Evolutionary conservation across 2,113 vertebrate species (phyloP).

Genomic region (Mus pahari): DNA sequence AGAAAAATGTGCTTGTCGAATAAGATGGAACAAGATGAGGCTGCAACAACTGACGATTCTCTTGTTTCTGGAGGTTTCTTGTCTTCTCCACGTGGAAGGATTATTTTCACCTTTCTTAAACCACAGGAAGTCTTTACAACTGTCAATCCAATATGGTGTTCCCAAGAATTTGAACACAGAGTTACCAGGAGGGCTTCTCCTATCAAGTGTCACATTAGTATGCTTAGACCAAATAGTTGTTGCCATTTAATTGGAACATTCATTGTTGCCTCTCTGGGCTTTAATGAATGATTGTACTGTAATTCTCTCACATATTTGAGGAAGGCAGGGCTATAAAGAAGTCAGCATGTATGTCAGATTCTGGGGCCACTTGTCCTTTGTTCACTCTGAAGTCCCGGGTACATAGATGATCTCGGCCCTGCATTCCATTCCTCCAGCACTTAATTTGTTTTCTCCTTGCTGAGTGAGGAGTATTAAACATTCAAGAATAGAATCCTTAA

Average conservation of each 20-base stretch:
- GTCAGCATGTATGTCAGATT: neutral
- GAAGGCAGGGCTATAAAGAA: neutral
- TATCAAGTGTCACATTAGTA: neutral
- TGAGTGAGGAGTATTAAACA: too few relatives aligned
- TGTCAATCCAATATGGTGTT: neutral
- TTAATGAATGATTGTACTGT: constrained; percentile 27
- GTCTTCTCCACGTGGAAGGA: neutral
- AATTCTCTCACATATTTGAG: neutral
- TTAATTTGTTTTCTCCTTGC: neutral
- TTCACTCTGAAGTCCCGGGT: neutral
- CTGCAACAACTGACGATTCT: neutral
- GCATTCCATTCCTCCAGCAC: neutral
- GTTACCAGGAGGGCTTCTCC: neutral
- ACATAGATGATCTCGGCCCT: neutral
- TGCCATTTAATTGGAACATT: neutral
- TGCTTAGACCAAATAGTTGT: neutral
- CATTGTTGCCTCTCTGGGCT: neutral
- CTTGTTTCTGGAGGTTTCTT: neutral
- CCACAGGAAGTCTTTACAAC: neutral
- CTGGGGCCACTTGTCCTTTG: neutral
- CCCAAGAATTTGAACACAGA: neutral
- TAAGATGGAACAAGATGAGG: neutral
- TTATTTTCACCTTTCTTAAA: neutral
- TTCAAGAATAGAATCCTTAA: neutral
- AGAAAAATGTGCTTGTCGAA: neutral